Percentiles rank a stretch among this genome's conserved stretches.
Evolutionary conservation across 1,140 invertebrate species (phyloP).

Genomic region (Brachionus rotundiformis): DNA sequence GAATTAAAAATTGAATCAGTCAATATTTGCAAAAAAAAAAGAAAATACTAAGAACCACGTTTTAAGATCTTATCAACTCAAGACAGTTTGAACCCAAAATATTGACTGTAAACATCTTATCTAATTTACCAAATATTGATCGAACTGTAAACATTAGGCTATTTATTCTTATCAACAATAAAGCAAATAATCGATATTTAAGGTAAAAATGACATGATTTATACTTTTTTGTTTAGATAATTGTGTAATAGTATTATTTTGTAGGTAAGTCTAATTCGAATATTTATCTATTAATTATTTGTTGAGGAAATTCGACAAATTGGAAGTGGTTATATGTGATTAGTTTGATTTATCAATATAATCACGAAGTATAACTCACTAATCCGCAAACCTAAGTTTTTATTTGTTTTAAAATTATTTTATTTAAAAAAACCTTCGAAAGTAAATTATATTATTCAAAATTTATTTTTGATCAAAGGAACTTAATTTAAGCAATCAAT

Average conservation of each 20-base stretch:
- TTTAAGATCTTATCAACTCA: neutral
- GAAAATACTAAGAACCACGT: neutral
- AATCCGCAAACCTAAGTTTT: neutral
- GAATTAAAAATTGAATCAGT: slow-evolving; percentile 13
- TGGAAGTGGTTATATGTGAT: slow-evolving; percentile 3
- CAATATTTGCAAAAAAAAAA: slow-evolving; percentile 10
- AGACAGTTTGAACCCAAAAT: neutral
- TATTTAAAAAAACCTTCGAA: too few species aligned
- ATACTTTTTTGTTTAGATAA: neutral
- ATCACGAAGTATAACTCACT: slow-evolving; percentile 28
- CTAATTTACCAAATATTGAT: slow-evolving; percentile 36
- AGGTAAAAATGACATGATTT: slow-evolving; percentile 39
- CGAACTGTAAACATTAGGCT: neutral
- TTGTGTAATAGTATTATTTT: slow-evolving; percentile 25
- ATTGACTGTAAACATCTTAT: slow-evolving; percentile 19
- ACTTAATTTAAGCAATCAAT: neutral
- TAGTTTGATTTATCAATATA: neutral
- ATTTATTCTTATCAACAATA: neutral
- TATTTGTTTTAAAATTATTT: neutral
- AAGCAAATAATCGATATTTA: neutral
- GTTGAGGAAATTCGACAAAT: neutral
- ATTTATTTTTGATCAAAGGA: too few species aligned
- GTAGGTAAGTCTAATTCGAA: slow-evolving; percentile 2
- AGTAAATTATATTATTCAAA: neutral
- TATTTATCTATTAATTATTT: neutral